Evolutionary conservation across 2,113 vertebrate species (phyloP).

Genomic region (Spheniscus mendiculus): DNA sequence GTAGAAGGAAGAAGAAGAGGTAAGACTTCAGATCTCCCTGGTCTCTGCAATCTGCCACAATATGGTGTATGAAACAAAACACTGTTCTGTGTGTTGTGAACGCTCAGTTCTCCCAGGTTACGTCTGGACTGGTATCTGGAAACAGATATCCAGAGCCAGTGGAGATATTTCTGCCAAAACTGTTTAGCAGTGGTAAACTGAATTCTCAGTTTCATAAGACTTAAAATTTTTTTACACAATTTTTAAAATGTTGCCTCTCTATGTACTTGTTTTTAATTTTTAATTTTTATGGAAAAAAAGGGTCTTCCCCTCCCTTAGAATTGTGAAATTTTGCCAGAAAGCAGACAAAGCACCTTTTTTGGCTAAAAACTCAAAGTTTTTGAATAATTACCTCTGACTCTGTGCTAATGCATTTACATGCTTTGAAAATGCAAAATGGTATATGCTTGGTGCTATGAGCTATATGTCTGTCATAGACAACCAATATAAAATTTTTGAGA

Average conservation of each 20-base stretch:
- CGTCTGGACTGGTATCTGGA: not conserved
- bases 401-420: not conserved
- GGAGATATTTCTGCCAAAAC: not conserved
- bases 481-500: not conserved
- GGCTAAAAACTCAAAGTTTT: not conserved
- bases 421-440: not conserved
- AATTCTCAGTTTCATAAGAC: not conserved
- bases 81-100: too few species aligned
- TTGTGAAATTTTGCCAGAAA: not conserved
- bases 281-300: not conserved
- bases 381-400: not conserved
- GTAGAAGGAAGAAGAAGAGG: not conserved
- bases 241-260: not conserved
- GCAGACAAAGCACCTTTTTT: not conserved
- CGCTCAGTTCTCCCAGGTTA: not conserved
- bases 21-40: not conserved
- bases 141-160: not conserved
- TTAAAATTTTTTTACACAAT: not conserved
- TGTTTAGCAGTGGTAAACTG: not conserved
- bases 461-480: not conserved
- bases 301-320: not conserved
- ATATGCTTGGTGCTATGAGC: not conserved
- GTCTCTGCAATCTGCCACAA: not conserved
- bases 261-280: not conserved
- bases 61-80: not conserved